phyloP scores from a whole-genome alignment of 2,113 vertebrate species.

The Pygoscelis adeliae region DNA sequence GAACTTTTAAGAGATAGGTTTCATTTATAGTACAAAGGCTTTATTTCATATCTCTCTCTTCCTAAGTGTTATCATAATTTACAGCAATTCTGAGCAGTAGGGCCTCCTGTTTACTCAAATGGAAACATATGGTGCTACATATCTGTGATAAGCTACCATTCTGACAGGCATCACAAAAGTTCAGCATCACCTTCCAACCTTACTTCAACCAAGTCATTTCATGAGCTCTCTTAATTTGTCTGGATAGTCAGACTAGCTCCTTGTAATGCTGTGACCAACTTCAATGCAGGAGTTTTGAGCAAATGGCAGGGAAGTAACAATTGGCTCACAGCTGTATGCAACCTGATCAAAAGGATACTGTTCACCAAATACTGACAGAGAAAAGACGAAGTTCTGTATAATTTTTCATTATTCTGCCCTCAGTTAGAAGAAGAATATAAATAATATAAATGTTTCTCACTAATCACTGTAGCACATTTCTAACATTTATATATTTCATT shows the following conservation, averaged over 20 bases:
- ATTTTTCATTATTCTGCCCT: neutral
- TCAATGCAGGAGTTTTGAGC: neutral
- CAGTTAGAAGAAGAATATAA: neutral
- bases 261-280: neutral
- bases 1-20: neutral
- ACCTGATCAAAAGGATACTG: neutral
- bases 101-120: neutral
- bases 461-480: neutral
- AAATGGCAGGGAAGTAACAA: neutral
- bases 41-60: neutral
- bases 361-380: neutral
- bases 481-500: neutral
- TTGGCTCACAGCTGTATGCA: neutral
- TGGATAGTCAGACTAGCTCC: accelerated
- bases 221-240: neutral
- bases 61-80: neutral
- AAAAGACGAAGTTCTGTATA: neutral
- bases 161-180: neutral
- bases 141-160: neutral
- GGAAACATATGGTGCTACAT: neutral
- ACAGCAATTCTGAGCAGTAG: neutral
- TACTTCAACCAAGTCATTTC: neutral
- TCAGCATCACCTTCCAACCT: neutral
- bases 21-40: neutral
- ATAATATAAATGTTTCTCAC: neutral